Conservation (phyloP, 2,888 invertebrate genomes). For the Euzetes globulus region DNA sequence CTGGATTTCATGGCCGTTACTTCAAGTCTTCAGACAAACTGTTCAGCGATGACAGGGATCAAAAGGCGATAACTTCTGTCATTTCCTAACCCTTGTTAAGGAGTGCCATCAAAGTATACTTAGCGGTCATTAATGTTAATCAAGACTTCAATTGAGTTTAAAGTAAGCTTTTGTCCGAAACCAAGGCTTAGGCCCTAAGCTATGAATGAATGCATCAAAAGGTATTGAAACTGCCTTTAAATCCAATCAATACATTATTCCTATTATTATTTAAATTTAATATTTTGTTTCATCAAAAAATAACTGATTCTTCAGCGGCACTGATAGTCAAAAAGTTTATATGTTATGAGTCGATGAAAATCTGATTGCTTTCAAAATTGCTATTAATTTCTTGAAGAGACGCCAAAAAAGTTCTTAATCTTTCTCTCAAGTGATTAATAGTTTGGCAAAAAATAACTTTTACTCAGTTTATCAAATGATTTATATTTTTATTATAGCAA, state of each 20-base stretch:
- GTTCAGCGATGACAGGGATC: constrained; percentile 27
- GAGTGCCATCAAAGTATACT: constrained; percentile 24
- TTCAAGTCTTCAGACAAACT: constrained; percentile 14
- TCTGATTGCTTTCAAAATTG: neutral
- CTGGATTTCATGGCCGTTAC: constrained; percentile 11
- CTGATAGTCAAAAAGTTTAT: neutral
- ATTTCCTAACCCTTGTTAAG: neutral
- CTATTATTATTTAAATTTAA: neutral
- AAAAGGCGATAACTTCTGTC: constrained; percentile 28
- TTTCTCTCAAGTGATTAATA: neutral
- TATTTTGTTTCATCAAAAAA: neutral
- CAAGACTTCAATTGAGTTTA: neutral
- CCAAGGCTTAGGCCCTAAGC: neutral
- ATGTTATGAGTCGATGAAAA: neutral
- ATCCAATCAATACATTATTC: neutral
- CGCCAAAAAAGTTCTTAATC: neutral
- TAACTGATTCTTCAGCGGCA: neutral
- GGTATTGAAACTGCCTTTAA: neutral
- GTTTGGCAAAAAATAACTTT: neutral
- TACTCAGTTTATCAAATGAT: neutral
- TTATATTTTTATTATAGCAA: neutral
- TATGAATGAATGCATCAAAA: neutral
- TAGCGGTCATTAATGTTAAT: constrained; percentile 5
- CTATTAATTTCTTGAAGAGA: neutral
- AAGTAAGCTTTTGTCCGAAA: neutral